Conservation (phyloP, 1,140 invertebrate species). For the Sycobia sp. region DNA sequence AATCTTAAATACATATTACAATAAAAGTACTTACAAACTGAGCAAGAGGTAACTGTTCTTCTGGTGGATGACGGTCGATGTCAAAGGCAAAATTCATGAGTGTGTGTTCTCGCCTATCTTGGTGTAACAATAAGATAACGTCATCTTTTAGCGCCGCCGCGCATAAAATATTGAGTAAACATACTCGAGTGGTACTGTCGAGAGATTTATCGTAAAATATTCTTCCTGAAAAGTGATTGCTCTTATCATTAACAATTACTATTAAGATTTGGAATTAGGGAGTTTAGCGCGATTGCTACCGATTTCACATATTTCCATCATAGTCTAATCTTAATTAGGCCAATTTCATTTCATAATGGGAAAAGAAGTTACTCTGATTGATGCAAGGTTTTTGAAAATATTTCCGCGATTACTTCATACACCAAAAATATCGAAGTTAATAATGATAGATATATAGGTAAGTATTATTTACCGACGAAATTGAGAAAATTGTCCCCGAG, state of each 20-base stretch:
- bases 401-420: too few relatives aligned
- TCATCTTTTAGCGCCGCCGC: constrained; percentile 85
- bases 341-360: too few relatives aligned
- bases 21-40: constrained; percentile 73
- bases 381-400: too few relatives aligned
- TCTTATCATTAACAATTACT: background rate
- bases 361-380: too few relatives aligned
- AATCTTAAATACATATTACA: background rate
- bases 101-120: constrained; percentile 85
- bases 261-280: background rate
- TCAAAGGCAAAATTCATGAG: constrained; percentile 88
- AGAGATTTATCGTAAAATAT: constrained; percentile 70
- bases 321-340: too few relatives aligned
- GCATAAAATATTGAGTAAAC: constrained; percentile 72
- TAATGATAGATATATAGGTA: too few relatives aligned
- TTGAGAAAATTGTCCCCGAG: constrained; percentile 85
- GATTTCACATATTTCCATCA: too few relatives aligned
- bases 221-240: constrained; percentile 61
- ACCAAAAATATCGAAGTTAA: too few relatives aligned
- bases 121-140: constrained; percentile 86
- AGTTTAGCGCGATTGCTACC: too few relatives aligned
- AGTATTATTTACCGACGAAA: constrained; percentile 71
- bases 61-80: constrained; percentile 76
- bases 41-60: constrained; percentile 80
- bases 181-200: constrained; percentile 65